Evolutionary conservation across 2,113 vertebrate species (phyloP).

Genomic region (Antennarius striatus): DNA sequence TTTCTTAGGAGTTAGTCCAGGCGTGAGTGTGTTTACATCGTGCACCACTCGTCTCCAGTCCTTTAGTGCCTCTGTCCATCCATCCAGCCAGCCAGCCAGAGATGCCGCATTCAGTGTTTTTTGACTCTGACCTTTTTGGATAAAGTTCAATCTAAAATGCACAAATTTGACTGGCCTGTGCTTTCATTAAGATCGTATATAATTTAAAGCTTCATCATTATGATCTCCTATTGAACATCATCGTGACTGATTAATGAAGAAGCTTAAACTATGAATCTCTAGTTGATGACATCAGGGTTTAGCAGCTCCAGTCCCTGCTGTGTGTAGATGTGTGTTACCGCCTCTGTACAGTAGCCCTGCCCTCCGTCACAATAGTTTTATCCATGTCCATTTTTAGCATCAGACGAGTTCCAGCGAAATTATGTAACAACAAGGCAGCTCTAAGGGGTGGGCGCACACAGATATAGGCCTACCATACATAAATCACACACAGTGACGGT

Average conservation of each 20-base stretch:
- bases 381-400: conserved; percentile 77
- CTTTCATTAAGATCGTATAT: too few species aligned
- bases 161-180: not conserved
- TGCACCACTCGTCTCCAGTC: conserved; percentile 22
- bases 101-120: not conserved
- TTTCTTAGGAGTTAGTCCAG: conserved; percentile 29
- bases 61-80: conserved; percentile 19
- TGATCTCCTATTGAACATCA: not conserved
- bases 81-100: not conserved
- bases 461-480: conserved; percentile 46
- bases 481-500: conserved; percentile 47
- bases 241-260: conserved; percentile 9
- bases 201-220: not conserved
- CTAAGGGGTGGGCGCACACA: conserved; percentile 65
- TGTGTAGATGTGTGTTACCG: conserved; percentile 9
- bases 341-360: conserved; percentile 51
- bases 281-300: conserved; percentile 30
- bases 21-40: conserved; percentile 16
- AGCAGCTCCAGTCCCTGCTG: conserved; percentile 34
- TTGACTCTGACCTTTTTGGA: too few species aligned
- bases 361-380: conserved; percentile 78
- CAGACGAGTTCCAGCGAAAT: conserved; percentile 76
- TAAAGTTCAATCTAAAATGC: too few species aligned
- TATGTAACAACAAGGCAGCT: conserved; percentile 64
- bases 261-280: conserved; percentile 4